phyloP scores from a whole-genome alignment of 1,140 invertebrate species.

The Bactericera cockerelli region DNA sequence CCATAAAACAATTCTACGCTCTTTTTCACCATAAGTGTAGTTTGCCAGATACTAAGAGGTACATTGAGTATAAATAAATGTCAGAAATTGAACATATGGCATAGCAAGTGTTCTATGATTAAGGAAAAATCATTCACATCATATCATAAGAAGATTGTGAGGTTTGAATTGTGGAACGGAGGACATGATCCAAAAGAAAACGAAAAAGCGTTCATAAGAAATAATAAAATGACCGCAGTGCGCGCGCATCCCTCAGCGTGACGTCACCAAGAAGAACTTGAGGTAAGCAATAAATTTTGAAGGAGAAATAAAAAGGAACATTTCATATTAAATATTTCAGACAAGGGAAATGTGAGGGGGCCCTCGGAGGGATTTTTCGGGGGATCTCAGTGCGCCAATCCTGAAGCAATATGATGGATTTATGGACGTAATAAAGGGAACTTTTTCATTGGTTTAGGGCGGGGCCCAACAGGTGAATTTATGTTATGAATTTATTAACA shows the following conservation, averaged over 20 bases:
- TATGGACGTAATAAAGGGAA: neutral
- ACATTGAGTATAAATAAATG: no score
- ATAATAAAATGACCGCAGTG: neutral
- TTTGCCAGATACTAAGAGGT: no score
- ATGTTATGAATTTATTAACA: constrained; percentile 8
- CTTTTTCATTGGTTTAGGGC: constrained; percentile 6
- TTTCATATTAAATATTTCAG: neutral
- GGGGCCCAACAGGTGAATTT: constrained; percentile 6
- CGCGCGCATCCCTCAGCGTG: neutral
- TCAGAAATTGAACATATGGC: no score
- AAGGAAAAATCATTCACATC: no score
- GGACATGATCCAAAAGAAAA: no score
- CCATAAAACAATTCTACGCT: no score
- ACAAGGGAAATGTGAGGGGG: no score
- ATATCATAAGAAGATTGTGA: no score
- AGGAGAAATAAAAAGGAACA: neutral
- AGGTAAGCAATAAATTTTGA: neutral
- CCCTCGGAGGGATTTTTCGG: neutral
- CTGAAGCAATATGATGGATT: neutral
- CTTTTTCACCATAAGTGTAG: no score
- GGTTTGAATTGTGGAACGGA: no score
- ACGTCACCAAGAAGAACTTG: neutral
- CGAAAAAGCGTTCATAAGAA: no score
- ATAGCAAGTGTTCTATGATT: no score
- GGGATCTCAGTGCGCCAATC: neutral